Conservation (phyloP, 2,888 invertebrate genomes). For the Schizaphis graminum region DNA sequence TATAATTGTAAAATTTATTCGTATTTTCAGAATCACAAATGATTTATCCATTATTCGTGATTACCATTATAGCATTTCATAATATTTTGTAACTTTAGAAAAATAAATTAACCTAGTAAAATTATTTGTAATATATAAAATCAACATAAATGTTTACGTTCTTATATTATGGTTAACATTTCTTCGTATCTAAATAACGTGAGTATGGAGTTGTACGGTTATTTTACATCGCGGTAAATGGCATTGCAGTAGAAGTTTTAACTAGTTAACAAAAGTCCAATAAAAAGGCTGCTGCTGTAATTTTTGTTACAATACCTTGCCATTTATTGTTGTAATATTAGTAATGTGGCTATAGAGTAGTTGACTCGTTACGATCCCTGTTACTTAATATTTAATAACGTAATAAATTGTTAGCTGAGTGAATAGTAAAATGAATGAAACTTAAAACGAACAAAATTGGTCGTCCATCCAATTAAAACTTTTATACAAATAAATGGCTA, state of each 20-base stretch:
- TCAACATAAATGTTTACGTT: background rate
- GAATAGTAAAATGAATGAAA: constrained; percentile 53
- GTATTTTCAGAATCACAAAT: background rate
- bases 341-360: constrained; percentile 1
- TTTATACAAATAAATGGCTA: constrained; percentile 8
- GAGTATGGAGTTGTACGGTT: background rate
- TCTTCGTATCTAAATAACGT: background rate
- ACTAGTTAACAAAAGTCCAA: constrained; percentile 62
- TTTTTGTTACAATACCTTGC: constrained; percentile 57
- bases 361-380: constrained; percentile 42
- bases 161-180: background rate
- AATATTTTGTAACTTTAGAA: background rate
- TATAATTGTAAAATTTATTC: background rate
- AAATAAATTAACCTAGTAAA: background rate
- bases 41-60: background rate
- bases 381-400: constrained; percentile 53
- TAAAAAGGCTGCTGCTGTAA: constrained; percentile 41
- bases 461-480: constrained; percentile 50
- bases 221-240: constrained; percentile 31
- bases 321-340: constrained; percentile 48
- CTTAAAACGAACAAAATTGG: constrained; percentile 40
- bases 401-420: constrained; percentile 49
- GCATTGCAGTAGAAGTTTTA: constrained; percentile 27
- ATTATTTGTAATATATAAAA: background rate
- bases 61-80: background rate